Conservation (phyloP, 2,797 vertebrate genomes). For the Chloroceryle amazona region DNA sequence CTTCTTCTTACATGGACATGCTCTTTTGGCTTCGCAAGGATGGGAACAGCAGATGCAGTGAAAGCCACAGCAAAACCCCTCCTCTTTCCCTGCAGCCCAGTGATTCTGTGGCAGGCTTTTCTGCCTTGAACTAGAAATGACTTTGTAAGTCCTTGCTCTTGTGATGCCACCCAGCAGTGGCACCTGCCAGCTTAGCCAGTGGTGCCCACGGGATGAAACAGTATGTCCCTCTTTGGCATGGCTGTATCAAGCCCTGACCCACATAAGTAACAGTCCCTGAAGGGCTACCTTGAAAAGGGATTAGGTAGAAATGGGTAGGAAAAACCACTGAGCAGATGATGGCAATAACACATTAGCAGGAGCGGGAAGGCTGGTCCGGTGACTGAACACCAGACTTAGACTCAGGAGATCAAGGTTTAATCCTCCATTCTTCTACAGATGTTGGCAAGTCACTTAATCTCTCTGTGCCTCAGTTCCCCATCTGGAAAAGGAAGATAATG, state of each 20-base stretch:
- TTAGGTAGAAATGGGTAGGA: conserved; percentile 49
- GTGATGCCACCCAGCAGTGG: background rate
- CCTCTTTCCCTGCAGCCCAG: background rate
- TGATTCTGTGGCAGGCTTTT: background rate
- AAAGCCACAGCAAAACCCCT: background rate
- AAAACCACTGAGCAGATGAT: conserved; percentile 42
- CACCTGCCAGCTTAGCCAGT: background rate
- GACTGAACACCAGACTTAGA: conserved; percentile 65
- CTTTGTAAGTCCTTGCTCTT: conserved; percentile 65
- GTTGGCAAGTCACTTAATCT: conserved; percentile 76
- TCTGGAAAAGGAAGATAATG: conserved; percentile 71
- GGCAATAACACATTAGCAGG: conserved; percentile 42
- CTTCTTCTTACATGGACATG: fast-evolving
- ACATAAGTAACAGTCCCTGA: conserved; percentile 29
- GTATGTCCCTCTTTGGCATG: conserved; percentile 7
- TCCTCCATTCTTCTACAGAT: conserved; percentile 72
- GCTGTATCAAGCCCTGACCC: conserved; percentile 43
- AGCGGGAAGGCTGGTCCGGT: conserved; percentile 32
- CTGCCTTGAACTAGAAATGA: conserved; percentile 16
- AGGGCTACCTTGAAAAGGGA: conserved; percentile 60
- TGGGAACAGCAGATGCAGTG: background rate
- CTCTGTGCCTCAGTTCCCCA: conserved; percentile 72
- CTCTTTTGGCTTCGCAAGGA: fast-evolving
- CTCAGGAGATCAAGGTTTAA: conserved; percentile 74
- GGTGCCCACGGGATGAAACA: background rate